Conservation (phyloP, 2,888 invertebrate species). For the Dione juno region DNA sequence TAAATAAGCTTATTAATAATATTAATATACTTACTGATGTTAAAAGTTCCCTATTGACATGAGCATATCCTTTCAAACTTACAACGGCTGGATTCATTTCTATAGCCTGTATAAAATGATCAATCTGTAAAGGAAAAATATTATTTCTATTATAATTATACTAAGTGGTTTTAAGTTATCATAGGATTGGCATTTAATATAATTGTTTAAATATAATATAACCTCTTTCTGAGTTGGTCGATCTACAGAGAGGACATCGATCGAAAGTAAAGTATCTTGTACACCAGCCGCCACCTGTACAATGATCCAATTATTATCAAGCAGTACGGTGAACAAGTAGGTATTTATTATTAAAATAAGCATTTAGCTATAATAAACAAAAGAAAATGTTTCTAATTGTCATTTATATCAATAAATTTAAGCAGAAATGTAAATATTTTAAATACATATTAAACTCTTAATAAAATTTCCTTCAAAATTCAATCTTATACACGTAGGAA, state of each 20-base stretch:
- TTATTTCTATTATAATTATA: background rate
- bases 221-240: slow-evolving; percentile 85
- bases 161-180: background rate
- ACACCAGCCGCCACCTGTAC: slow-evolving; percentile 85
- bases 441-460: too few relatives aligned
- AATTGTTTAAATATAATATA: slow-evolving; percentile 18
- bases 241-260: slow-evolving; percentile 84
- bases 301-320: background rate
- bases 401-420: too few relatives aligned
- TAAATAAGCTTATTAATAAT: too few relatives aligned
- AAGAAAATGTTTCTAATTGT: too few relatives aligned
- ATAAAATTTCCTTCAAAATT: too few relatives aligned
- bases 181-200: background rate
- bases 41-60: slow-evolving; percentile 86
- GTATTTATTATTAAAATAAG: background rate
- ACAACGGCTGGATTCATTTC: slow-evolving; percentile 88
- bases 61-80: slow-evolving; percentile 86
- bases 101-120: slow-evolving; percentile 87
- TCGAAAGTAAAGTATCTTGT: slow-evolving; percentile 83
- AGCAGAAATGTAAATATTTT: too few relatives aligned
- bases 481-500: too few relatives aligned
- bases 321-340: background rate
- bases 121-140: slow-evolving; percentile 72
- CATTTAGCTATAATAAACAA: background rate
- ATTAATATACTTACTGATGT: slow-evolving; percentile 80